Conservation (phyloP, 1,140 invertebrate species). For the Leucophenga varia region DNA sequence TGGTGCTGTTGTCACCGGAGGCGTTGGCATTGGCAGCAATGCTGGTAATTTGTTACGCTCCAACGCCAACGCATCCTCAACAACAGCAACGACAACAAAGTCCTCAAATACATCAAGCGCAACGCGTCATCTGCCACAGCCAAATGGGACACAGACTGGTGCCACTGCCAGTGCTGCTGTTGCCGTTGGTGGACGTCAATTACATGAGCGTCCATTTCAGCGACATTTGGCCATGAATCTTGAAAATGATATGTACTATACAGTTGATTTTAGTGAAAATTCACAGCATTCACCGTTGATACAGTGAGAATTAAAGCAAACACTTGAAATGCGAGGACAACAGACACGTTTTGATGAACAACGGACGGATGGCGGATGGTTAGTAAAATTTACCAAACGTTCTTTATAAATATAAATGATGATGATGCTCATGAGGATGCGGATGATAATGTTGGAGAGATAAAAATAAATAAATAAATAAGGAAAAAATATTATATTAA, state of each 20-base stretch:
- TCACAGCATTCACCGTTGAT: slow-evolving; percentile 70
- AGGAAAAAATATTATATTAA: slow-evolving; percentile 2
- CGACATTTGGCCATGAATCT: slow-evolving; percentile 62
- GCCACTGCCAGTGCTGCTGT: slow-evolving; percentile 31
- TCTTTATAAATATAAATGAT: slow-evolving; percentile 13
- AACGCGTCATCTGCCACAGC: slow-evolving; percentile 37
- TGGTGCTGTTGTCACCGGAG: slow-evolving; percentile 6
- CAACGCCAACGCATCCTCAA: slow-evolving; percentile 4
- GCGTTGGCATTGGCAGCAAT: slow-evolving; percentile 4
- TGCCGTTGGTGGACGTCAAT: slow-evolving; percentile 25
- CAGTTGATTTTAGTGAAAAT: slow-evolving; percentile 68
- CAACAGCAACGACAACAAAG: slow-evolving; percentile 17
- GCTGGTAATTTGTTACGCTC: slow-evolving; percentile 10
- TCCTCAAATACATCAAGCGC: too few species aligned
- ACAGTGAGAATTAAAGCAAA: slow-evolving; percentile 57
- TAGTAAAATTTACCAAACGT: slow-evolving; percentile 50
- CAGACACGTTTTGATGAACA: background rate
- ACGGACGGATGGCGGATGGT: slow-evolving; percentile 24
- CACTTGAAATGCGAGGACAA: slow-evolving; percentile 3
- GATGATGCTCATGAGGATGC: too few species aligned
- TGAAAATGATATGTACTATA: slow-evolving; percentile 69
- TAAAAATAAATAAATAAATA: slow-evolving; percentile 6
- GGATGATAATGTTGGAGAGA: too few species aligned
- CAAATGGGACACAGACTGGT: slow-evolving; percentile 28
- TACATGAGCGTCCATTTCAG: slow-evolving; percentile 51